Percentiles rank a stretch among this genome's conserved stretches.
These are phyloP conservation scores for Dendrocincla fuliginosa DNA, from an alignment of 2,797 vertebrate species.

Conservation along the genomic window DNA sequence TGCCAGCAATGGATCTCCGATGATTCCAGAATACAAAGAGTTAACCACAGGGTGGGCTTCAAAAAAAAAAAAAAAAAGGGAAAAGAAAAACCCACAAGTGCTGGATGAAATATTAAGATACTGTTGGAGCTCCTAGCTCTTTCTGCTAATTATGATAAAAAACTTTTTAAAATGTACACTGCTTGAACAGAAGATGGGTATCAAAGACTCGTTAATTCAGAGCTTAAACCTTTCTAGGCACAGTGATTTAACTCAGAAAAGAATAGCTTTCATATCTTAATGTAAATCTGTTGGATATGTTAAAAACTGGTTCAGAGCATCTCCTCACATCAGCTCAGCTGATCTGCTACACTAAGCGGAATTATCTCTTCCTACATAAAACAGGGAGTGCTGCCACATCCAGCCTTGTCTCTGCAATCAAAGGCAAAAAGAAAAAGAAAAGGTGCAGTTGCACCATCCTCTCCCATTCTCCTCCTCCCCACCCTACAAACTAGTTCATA, in stretches of 20 bases:
- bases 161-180: conserved; percentile 23
- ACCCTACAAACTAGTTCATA: not conserved
- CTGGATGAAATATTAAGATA: conserved; percentile 6
- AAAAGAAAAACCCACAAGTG: not conserved
- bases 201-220: conserved; percentile 38
- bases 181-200: conserved; percentile 32
- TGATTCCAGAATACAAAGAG: not conserved
- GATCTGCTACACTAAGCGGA: conserved; percentile 48
- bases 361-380: conserved; percentile 34
- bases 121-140: not conserved
- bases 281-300: conserved; percentile 45
- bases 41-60: not conserved
- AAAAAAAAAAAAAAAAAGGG: not conserved
- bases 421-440: not conserved
- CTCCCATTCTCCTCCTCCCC: not conserved
- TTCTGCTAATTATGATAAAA: conserved; percentile 51
- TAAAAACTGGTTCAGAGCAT: conserved; percentile 53
- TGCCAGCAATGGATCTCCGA: conserved; percentile 27
- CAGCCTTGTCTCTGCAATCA: not conserved
- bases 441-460: not conserved
- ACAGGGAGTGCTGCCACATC: not conserved
- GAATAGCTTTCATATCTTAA: conserved; percentile 50
- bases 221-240: conserved; percentile 26
- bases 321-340: conserved; percentile 43
- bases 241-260: conserved; percentile 42